Base-by-base conservation (phyloP, 30 jellyfish, hydroid and myxozoan genomes). In the Cassiopea xamachana region DNA sequence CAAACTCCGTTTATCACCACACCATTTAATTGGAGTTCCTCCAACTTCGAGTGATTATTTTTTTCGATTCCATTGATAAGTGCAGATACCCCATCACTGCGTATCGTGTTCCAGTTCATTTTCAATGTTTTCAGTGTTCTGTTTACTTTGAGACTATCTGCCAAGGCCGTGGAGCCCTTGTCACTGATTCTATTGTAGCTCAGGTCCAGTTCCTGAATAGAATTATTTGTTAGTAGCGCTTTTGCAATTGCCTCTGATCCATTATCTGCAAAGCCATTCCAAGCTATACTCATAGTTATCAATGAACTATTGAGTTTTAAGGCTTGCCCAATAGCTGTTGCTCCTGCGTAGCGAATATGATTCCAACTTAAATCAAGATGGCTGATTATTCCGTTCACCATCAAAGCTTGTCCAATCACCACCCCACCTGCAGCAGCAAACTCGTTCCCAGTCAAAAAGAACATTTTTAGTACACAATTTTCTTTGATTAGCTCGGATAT, bases 211-310 rank as follows among this genome's bases (percentile, higher is more conserved):
- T 78, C 91, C n/a, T 62, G 80, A 8, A 91, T 18, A 0, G 85
- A 60, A 9, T 74, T 82, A 55, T 91, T 91, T 16, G 70, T 73
- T 13, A 50, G 78, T 39, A 91, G 75, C 19, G 93, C 93, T 79
- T 77, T 83, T 46, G 91, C 90, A 17, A 91, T 79, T 46, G 97
- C 97, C 93, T 91, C 93, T 59, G 97, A 87, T 69, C 97, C 97
- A 69, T 62, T 85, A 77, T 91, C 92, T 7, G 93, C 91, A 58
- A 91, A 91, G 27, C 97, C 97, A 79, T 91, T 91, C 97, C 97
- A 91, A 14, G 97, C 94, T 27, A 91, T 72, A 61, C 64, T 64
- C 77, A 91, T 84, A 80, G 77, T 62, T 2, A 73, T 62, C 44
- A 91, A 1, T 0, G 82, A 16, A 4, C 60, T 84, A 77, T 91